Conservation (phyloP, 2,113 vertebrate species). For the Oryctolagus cuniculus region DNA sequence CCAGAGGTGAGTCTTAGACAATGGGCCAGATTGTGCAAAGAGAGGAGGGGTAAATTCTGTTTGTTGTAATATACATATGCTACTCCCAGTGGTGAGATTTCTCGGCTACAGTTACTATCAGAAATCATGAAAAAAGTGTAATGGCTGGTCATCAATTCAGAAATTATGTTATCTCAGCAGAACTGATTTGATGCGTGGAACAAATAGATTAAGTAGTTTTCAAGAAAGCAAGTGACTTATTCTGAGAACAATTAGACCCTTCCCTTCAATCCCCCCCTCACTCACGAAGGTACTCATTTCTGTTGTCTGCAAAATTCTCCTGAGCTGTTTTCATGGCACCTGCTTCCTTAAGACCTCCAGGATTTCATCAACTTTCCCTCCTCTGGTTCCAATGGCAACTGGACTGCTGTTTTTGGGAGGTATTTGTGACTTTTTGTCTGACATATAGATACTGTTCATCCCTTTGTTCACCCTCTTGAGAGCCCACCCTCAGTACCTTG, state of each 20-base stretch:
- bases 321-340: not conserved
- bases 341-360: not conserved
- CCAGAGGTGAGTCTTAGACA: not conserved
- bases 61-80: not conserved
- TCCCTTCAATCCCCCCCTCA: not conserved
- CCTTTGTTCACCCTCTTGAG: not conserved
- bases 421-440: slow-evolving; percentile 7
- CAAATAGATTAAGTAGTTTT: not conserved
- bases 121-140: not conserved
- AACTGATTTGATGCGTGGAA: slow-evolving; percentile 14
- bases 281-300: not conserved
- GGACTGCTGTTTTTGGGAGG: not conserved
- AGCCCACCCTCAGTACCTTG: not conserved
- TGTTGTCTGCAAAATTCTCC: not conserved
- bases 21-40: not conserved
- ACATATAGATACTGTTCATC: not conserved
- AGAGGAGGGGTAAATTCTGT: not conserved
- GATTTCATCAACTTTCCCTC: not conserved
- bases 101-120: not conserved
- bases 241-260: not conserved
- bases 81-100: not conserved
- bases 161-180: not conserved
- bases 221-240: not conserved
- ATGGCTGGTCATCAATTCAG: not conserved
- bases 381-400: not conserved